A percentile compares a stretch with the other conserved stretches of the same genome.
These are phyloP conservation scores for Myiopsitta monachus DNA, from an alignment of 2,113 vertebrate species.

Conservation along the genomic window DNA sequence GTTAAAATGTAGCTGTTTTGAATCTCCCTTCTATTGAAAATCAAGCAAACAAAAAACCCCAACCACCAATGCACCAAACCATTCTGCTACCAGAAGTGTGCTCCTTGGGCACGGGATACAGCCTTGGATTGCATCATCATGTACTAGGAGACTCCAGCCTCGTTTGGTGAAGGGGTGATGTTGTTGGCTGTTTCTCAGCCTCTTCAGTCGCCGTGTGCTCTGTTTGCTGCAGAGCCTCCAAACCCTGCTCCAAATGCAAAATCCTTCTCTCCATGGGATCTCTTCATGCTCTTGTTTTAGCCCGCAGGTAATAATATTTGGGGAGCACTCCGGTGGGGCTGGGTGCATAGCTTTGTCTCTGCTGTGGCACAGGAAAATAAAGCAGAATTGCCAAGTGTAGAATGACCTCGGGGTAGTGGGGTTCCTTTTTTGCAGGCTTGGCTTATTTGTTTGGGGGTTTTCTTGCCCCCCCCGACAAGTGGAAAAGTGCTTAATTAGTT, in stretches of 20 bases:
- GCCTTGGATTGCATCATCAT: not conserved
- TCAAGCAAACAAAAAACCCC: not conserved
- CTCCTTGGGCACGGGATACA: not conserved
- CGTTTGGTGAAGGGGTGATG: not conserved
- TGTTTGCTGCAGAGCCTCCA: not conserved
- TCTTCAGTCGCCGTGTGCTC: not conserved
- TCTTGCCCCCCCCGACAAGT: not conserved
- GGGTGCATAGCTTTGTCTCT: not conserved
- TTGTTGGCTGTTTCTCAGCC: not conserved
- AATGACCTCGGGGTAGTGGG: not conserved
- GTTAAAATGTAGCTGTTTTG: not conserved
- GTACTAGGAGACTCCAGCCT: not conserved
- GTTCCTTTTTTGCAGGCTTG: not conserved
- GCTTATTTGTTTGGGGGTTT: not conserved
- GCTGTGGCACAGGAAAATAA: not conserved
- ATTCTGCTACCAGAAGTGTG: not conserved
- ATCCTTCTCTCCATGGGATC: not conserved
- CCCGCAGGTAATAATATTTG: not conserved
- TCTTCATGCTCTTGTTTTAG: not conserved
- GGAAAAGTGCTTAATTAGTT: not conserved
- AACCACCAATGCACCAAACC: not conserved
- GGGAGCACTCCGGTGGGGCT: not conserved
- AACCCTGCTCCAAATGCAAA: not conserved
- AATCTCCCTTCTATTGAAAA: not conserved
- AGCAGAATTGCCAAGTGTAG: not conserved